Base-by-base conservation (phyloP, 2,888 invertebrate species). In the Meganola albula region DNA sequence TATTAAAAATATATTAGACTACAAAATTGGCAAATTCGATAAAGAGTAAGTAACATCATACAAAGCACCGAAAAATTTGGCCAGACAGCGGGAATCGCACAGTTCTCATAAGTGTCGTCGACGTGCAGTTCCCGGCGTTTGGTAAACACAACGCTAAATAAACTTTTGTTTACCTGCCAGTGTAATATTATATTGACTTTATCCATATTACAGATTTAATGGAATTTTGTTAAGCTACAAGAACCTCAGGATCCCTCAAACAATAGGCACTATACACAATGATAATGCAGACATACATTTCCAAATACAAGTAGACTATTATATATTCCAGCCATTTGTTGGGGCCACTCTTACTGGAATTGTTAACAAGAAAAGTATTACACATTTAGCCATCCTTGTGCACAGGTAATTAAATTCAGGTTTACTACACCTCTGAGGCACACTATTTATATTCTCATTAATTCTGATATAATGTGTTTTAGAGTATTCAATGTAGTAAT, bases 401-500 rank as follows among this genome's bases (percentile, higher is more conserved):
- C 91, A 93, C 61, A 87, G 83, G 85, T 85, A n/a, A 20, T 2
- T 20, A n/a, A 20, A n/a, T n/a, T n/a, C n/a, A n/a, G n/a, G n/a
- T n/a, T n/a, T n/a, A n/a, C n/a, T n/a, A n/a, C n/a, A n/a, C n/a
- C n/a, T n/a, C n/a, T n/a, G n/a, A n/a, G n/a, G n/a, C n/a, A n/a
- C n/a, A n/a, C n/a, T n/a, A n/a, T n/a, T n/a, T n/a, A n/a, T n/a
- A n/a, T n/a, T n/a, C n/a, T n/a, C n/a, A n/a, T n/a, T n/a, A n/a
- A n/a, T n/a, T n/a, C n/a, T n/a, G n/a, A n/a, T n/a, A n/a, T n/a
- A n/a, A n/a, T n/a, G n/a, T n/a, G n/a, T 69, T 78, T 43, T 50
- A 85, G 90, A 54, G 86, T 88, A 12, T 93, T 93, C 57, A 92
- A 92, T 73, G 90, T 91, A 7, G 91, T 91, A 3, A 87, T 93